Evolutionary conservation across 1,140 invertebrate genomes (phyloP).

Genomic region (Pseudomyrmex pallidus): DNA sequence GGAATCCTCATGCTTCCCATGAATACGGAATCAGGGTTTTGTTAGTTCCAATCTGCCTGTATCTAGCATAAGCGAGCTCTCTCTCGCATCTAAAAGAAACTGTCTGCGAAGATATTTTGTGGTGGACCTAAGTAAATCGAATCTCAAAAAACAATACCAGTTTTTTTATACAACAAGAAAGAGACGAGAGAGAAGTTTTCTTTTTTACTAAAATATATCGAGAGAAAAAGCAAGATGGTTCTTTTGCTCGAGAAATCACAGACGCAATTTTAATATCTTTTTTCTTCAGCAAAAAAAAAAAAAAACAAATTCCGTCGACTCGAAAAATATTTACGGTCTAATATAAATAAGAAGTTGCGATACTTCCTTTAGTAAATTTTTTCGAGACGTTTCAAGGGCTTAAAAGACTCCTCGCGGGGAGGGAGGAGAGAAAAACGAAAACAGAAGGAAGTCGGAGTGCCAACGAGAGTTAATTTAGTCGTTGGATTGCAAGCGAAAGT

Average conservation of each 20-base stretch:
- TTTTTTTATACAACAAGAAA: not conserved
- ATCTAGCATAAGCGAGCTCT: not conserved
- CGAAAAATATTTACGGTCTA: not conserved
- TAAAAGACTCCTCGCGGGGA: not conserved
- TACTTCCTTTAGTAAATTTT: not conserved
- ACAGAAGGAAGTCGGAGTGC: not conserved
- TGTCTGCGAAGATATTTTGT: constrained; percentile 27
- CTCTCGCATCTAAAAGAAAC: constrained; percentile 43
- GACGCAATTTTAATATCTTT: not conserved
- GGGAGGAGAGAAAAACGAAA: not conserved
- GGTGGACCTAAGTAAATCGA: constrained; percentile 32
- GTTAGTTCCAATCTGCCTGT: constrained; percentile 66
- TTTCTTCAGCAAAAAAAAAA: not conserved
- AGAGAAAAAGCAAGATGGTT: too few species aligned
- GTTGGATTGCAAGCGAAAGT: constrained; percentile 41
- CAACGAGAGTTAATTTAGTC: constrained; percentile 35
- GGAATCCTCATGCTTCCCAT: constrained; percentile 73
- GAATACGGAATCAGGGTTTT: constrained; percentile 73
- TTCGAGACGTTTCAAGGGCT: not conserved
- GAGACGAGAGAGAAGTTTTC: not conserved
- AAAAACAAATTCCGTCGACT: not conserved
- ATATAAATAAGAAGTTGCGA: not conserved
- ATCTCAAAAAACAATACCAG: not conserved
- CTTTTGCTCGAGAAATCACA: not conserved
- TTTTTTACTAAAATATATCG: not conserved